A percentile compares a stretch with the other conserved stretches of the same genome.
phyloP scores from a whole-genome alignment of 2,113 vertebrate species.

The Crotalus horridus region DNA sequence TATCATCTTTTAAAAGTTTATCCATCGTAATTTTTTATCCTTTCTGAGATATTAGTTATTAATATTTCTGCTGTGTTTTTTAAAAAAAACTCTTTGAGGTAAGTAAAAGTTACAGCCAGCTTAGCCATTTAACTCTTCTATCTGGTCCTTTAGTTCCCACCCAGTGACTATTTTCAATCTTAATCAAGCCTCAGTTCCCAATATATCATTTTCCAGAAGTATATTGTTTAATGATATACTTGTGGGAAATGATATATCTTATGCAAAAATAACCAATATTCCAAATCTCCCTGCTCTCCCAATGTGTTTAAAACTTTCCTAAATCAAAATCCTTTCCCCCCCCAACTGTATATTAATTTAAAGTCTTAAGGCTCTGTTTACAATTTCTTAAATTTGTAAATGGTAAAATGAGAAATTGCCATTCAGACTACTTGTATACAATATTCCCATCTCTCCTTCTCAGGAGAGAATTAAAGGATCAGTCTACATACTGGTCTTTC shows the following conservation, averaged over 20 bases:
- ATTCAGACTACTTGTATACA: neutral
- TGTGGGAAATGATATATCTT: neutral
- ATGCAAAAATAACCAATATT: neutral
- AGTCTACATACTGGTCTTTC: neutral
- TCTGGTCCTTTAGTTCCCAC: neutral
- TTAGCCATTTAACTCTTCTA: neutral
- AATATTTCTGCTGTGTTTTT: neutral
- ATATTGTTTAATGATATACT: neutral
- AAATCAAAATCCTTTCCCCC: neutral
- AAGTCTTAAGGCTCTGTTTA: neutral
- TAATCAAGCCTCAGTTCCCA: neutral
- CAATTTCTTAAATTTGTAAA: neutral
- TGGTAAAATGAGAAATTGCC: neutral
- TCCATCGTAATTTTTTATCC: neutral
- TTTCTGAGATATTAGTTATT: neutral
- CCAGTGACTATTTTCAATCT: neutral
- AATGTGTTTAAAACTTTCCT: neutral
- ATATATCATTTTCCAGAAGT: neutral
- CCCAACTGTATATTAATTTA: neutral
- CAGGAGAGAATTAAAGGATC: neutral
- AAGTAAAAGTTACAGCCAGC: neutral
- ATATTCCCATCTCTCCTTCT: neutral
- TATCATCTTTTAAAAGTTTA: neutral
- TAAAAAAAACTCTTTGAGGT: neutral
- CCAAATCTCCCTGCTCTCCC: neutral